phyloP scores from a whole-genome alignment of 2,113 vertebrate genomes.

The Cinclus cinclus region DNA sequence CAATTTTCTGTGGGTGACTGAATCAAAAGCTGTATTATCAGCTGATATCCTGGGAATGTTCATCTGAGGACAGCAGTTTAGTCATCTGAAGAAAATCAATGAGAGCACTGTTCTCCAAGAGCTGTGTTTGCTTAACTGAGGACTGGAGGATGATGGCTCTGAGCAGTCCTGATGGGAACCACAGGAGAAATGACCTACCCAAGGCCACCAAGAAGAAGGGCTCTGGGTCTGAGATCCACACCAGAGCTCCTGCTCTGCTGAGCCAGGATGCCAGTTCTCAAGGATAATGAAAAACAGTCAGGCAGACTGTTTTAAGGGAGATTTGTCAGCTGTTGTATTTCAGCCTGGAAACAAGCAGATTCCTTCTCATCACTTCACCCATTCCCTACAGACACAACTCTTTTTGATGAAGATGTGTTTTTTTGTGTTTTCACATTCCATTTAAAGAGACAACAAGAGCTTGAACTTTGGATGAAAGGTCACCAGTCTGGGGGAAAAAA shows the following conservation, averaged over 20 bases:
- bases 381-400: background rate
- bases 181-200: background rate
- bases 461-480: background rate
- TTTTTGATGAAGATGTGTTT: background rate
- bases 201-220: background rate
- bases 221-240: background rate
- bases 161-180: background rate
- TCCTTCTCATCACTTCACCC: background rate
- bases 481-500: background rate
- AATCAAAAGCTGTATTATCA: background rate
- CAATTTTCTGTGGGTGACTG: background rate
- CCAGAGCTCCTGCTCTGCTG: background rate
- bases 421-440: background rate
- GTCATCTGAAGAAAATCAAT: background rate
- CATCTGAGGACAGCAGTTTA: background rate
- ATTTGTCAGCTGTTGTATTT: background rate
- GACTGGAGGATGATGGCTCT: background rate
- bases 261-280: background rate
- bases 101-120: background rate
- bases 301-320: background rate
- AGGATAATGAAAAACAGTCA: background rate
- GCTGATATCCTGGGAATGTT: background rate
- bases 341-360: background rate
- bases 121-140: background rate
- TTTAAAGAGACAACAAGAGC: background rate